Base-by-base conservation (phyloP, 2,888 invertebrate species). In the Ectemnius cavifrons region DNA sequence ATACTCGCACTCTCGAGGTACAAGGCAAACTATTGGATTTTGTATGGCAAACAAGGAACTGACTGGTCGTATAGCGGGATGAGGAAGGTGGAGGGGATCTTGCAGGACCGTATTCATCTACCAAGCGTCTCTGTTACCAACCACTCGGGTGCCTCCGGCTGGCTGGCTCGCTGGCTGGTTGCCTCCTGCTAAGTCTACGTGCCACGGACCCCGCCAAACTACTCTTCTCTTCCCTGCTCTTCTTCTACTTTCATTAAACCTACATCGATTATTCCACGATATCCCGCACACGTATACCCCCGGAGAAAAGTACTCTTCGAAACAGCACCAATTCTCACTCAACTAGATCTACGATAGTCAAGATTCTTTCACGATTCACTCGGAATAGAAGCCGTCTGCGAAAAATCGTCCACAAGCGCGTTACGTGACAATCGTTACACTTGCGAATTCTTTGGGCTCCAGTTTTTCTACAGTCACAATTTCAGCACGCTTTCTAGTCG, bases 21-120 rank as follows among this genome's bases (percentile, higher is more conserved):
- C 89, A 88, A 89, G 89, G 88, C 89, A 87, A 90, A 91, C 91
- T 91, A 91, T 90, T 90, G 89, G 90, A 90, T 90, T 91, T 91
- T 90, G 89, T 90, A 89, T 89, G 90, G 91, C 91, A 91, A 91
- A 91, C 91, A 90, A 90, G 90, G 91, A 91, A 90, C 90, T 87
- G 89, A 90, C 89, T 89, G 88, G 87, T 84, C 84, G 89, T 86
- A 82, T 83, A 85, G 88, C 89, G 88, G 87, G 88, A 86, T 81
- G 85, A 73, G 75, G 65, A 73, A 71, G 75, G 73, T 77, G 73
- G 77, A 74, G 82, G 82, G 77, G 67, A 78, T 67, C 71, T 71
- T 71, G 82, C 89, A 90, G 90, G 87, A 84, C 73, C 86, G 90
- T 89, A 86, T 57, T 82, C 69, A 84, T 77, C 74, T 61, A 63